A percentile compares a stretch with the other conserved stretches of the same genome.
These are phyloP conservation scores for Syngnathoides biaculeatus DNA, from an alignment of 2,113 vertebrate genomes.

Conservation along the genomic window DNA sequence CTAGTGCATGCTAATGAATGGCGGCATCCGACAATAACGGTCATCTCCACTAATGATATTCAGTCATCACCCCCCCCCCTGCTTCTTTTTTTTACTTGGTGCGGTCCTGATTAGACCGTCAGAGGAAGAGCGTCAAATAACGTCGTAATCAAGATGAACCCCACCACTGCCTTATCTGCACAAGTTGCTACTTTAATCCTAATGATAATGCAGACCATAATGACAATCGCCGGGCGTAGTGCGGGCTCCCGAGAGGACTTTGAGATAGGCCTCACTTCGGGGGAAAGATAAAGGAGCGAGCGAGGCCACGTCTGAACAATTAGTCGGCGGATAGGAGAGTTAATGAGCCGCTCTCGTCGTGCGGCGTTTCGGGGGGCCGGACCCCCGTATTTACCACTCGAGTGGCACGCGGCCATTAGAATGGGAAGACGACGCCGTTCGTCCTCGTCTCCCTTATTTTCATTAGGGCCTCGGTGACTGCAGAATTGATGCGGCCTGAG, in stretches of 20 bases:
- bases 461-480: conserved; percentile 95
- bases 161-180: neutral
- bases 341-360: conserved; percentile 57
- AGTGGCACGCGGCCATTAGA: conserved; percentile 56
- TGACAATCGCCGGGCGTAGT: neutral
- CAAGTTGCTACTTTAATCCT: neutral
- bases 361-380: conserved; percentile 58
- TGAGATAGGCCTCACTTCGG: conserved; percentile 25
- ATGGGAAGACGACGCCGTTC: conserved; percentile 70
- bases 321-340: conserved; percentile 64
- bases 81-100: conserved; percentile 19
- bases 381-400: conserved; percentile 59
- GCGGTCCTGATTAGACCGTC: conserved; percentile 40
- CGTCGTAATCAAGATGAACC: conserved; percentile 5
- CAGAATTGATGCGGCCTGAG: conserved; percentile 94
- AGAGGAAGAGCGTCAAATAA: conserved; percentile 26
- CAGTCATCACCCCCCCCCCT: too few relatives aligned
- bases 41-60: conserved; percentile 74
- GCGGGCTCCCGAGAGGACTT: conserved; percentile 5
- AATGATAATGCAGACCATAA: neutral
- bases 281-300: conserved; percentile 49
- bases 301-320: conserved; percentile 68
- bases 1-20: conserved; percentile 89
- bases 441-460: conserved; percentile 68
- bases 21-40: conserved; percentile 83